Conservation (phyloP, 1,140 invertebrate species). For the Diuraphis noxia region DNA sequence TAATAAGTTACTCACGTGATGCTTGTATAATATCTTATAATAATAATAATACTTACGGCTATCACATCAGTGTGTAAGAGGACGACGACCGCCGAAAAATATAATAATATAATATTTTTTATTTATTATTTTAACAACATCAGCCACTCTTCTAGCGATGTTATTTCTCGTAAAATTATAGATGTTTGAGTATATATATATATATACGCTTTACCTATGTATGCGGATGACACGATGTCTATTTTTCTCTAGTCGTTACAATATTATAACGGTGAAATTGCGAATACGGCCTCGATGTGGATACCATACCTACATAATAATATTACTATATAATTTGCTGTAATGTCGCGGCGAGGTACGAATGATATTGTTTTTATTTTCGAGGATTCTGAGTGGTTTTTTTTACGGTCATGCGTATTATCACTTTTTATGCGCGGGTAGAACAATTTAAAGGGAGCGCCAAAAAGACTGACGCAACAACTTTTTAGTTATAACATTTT, state of each 20-base stretch:
- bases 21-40: not conserved
- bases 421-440: not conserved
- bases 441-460: not conserved
- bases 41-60: not conserved
- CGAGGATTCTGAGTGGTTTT: not conserved
- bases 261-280: not conserved
- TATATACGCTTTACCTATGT: not conserved
- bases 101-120: too few relatives aligned
- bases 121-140: not conserved
- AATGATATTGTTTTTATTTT: not conserved
- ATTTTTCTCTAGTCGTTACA: not conserved
- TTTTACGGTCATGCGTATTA: not conserved
- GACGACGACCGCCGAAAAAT: not conserved
- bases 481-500: not conserved
- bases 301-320: not conserved
- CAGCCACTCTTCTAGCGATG: not conserved
- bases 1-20: not conserved
- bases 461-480: not conserved
- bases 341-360: not conserved
- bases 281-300: not conserved
- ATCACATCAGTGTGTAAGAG: not conserved
- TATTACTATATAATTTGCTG: not conserved
- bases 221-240: not conserved
- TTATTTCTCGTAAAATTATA: not conserved
- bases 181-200: too few relatives aligned